phyloP scores from a whole-genome alignment of 1,140 invertebrate species.

The Reticulitermes speratus region DNA sequence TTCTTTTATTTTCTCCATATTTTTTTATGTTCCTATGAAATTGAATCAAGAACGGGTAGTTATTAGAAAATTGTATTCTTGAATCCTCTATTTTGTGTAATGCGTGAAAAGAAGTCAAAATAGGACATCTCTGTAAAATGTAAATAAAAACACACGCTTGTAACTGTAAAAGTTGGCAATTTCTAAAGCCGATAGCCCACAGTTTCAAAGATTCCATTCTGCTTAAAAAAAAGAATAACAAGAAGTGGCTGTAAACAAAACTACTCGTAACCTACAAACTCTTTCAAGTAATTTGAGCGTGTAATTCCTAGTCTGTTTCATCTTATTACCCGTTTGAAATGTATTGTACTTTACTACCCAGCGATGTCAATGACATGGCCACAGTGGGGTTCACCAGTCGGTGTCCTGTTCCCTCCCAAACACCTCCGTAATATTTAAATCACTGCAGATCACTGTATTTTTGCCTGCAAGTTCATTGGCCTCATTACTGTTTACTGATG shows the following conservation, averaged over 20 bases:
- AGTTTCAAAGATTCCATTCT: neutral
- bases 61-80: too few relatives aligned
- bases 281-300: neutral
- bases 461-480: neutral
- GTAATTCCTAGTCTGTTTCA: neutral
- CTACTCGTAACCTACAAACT: neutral
- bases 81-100: too few relatives aligned
- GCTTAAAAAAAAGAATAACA: neutral
- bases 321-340: neutral
- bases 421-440: conserved; percentile 3
- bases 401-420: neutral
- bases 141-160: neutral
- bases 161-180: neutral
- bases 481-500: neutral
- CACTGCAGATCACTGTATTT: neutral
- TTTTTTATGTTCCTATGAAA: too few relatives aligned
- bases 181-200: neutral
- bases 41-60: too few relatives aligned
- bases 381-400: neutral
- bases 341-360: neutral
- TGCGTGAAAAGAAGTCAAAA: too few relatives aligned
- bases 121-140: neutral
- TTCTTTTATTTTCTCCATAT: too few relatives aligned
- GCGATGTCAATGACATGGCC: neutral
- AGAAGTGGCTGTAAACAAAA: too few relatives aligned